A percentile compares a stretch with the other conserved stretches of the same genome.
Evolutionary conservation across 2,888 invertebrate species (phyloP).

Genomic region (Julus scandinavius): DNA sequence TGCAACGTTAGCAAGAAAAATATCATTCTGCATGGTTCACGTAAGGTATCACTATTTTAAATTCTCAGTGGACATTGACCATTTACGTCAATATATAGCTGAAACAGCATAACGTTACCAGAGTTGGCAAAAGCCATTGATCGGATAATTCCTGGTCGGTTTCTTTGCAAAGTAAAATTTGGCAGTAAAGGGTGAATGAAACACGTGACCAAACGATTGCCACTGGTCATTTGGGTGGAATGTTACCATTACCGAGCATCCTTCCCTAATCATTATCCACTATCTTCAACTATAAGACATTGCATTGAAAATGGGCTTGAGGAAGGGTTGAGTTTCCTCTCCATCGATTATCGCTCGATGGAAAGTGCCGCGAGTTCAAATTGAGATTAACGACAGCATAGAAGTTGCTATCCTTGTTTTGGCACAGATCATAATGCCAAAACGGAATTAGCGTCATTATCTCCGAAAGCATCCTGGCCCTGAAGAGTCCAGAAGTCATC

Average conservation of each 20-base stretch:
- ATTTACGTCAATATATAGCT: too few species aligned
- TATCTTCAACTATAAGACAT: background rate
- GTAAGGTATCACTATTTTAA: too few species aligned
- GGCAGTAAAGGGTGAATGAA: background rate
- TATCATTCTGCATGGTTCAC: too few species aligned
- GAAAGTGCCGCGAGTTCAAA: slow-evolving; percentile 1
- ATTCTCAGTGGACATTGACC: too few species aligned
- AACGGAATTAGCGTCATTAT: slow-evolving; percentile 27
- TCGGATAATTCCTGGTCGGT: background rate
- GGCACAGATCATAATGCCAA: background rate
- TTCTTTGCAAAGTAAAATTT: background rate
- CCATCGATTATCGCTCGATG: background rate
- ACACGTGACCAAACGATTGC: too few species aligned
- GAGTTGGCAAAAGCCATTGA: background rate
- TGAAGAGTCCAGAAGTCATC: slow-evolving; percentile 28
- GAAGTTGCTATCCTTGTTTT: background rate
- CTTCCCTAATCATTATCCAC: background rate
- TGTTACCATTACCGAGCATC: background rate
- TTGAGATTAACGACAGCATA: background rate
- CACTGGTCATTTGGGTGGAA: too few species aligned
- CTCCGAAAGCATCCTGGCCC: slow-evolving; percentile 26
- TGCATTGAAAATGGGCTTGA: background rate
- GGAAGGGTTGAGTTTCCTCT: background rate
- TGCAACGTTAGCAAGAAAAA: too few species aligned
- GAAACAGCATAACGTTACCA: too few species aligned